Evolutionary conservation across 2,888 invertebrate species (phyloP).

Genomic region (Fissipunctia ypsillon): DNA sequence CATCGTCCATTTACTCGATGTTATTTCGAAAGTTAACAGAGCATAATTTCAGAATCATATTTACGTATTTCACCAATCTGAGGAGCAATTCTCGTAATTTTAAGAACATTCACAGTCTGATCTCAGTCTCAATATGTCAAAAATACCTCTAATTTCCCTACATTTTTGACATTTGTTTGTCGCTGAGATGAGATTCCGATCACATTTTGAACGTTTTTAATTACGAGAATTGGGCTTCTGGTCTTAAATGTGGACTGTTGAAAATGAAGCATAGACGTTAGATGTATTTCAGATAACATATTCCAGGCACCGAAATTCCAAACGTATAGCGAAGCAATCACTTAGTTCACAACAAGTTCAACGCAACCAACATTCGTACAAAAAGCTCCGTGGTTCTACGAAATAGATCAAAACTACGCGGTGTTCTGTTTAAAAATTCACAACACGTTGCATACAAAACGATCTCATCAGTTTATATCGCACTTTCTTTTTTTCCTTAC

Average conservation of each 20-base stretch:
- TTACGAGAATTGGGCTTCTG: too few relatives aligned
- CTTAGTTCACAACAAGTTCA: conserved; percentile 61
- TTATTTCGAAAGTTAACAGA: conserved; percentile 40
- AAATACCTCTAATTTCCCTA: too few relatives aligned
- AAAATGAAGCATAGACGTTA: conserved; percentile 38
- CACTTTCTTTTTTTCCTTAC: conserved; percentile 63
- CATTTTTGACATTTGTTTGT: too few relatives aligned
- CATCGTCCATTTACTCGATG: conserved; percentile 19
- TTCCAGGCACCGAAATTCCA: conserved; percentile 40
- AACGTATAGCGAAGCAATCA: conserved; percentile 62
- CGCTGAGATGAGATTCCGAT: too few relatives aligned
- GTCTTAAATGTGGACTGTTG: conserved; percentile 8
- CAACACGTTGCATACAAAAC: conserved; percentile 67
- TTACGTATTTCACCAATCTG: conserved; percentile 37
- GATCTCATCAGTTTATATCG: conserved; percentile 68
- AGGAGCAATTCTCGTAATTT: too few relatives aligned
- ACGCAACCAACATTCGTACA: conserved; percentile 57
- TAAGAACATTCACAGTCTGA: too few relatives aligned
- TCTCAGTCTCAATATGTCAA: too few relatives aligned
- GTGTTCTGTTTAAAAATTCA: conserved; percentile 66
- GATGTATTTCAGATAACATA: too few relatives aligned
- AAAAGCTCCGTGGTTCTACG: conserved; percentile 49
- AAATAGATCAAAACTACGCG: conserved; percentile 65
- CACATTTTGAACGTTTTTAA: too few relatives aligned
- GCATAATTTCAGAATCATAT: conserved; percentile 34